Evolutionary conservation across 64 coral and sea anemone genomes (phyloP).

Genomic region (Hydrozoanthus tunicans): DNA sequence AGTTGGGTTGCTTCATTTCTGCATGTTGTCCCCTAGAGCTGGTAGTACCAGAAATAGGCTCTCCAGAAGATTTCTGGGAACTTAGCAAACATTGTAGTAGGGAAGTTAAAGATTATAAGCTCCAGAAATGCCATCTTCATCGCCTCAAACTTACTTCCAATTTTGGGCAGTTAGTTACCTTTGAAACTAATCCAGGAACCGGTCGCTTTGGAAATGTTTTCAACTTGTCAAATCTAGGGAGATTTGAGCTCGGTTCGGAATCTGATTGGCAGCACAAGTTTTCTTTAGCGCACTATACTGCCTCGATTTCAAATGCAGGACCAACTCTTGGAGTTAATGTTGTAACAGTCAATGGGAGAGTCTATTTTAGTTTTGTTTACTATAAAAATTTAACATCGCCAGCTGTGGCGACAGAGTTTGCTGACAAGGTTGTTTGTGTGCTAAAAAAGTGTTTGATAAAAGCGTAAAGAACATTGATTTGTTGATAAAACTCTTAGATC

Average conservation of each 20-base stretch:
- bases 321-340: background rate
- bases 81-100: background rate
- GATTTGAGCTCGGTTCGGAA: background rate
- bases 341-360: slow-evolving; percentile 3
- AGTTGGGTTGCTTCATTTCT: background rate
- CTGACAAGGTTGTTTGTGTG: background rate
- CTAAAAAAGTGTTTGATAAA: background rate
- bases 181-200: background rate
- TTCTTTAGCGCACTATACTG: background rate
- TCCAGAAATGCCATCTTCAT: background rate
- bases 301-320: background rate
- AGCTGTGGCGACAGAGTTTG: background rate
- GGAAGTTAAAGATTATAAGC: background rate
- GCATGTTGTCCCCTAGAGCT: slow-evolving; percentile 1
- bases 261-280: background rate
- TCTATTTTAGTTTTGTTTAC: slow-evolving; percentile 22
- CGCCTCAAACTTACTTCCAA: background rate
- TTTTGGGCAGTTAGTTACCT: background rate
- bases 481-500: too few species aligned
- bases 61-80: background rate
- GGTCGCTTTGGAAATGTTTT: slow-evolving; percentile 10
- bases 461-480: too few species aligned
- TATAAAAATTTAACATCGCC: background rate
- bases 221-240: background rate
- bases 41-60: background rate